These are phyloP conservation scores for Rhinogobio ventralis DNA, from an alignment of 2,797 vertebrate genomes.

Conservation along the genomic window DNA sequence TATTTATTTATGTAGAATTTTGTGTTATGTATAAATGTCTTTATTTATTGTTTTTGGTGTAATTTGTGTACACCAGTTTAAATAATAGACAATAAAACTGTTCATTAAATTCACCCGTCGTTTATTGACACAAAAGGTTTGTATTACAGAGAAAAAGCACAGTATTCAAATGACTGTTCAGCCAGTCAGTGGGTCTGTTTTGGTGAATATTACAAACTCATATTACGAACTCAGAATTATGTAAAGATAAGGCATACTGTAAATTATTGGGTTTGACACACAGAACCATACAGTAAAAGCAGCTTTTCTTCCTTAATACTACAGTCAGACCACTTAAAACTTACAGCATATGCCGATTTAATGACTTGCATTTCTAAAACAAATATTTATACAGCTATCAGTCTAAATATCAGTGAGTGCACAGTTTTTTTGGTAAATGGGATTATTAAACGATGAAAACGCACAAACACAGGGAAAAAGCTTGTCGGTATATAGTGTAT, in stretches of 20 bases:
- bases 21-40: too few relatives aligned
- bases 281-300: slow-evolving; percentile 30
- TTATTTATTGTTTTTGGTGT: too few relatives aligned
- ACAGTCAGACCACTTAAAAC: background rate
- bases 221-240: slow-evolving; percentile 32
- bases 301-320: background rate
- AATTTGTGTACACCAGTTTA: background rate
- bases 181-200: slow-evolving; percentile 61
- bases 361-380: background rate
- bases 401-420: background rate
- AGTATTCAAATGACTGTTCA: slow-evolving; percentile 71
- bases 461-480: background rate
- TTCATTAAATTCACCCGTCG: slow-evolving; percentile 65
- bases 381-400: background rate
- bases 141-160: slow-evolving; percentile 69
- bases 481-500: background rate
- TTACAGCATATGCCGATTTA: background rate
- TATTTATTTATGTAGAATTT: too few relatives aligned
- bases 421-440: slow-evolving; percentile 27
- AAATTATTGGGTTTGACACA: slow-evolving; percentile 43
- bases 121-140: slow-evolving; percentile 64
- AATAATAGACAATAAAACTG: background rate
- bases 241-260: slow-evolving; percentile 57
- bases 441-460: slow-evolving; percentile 1
- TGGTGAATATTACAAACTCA: slow-evolving; percentile 46